Evolutionary conservation across 2,113 vertebrate genomes (phyloP).

Genomic region (Scopus umbretta): DNA sequence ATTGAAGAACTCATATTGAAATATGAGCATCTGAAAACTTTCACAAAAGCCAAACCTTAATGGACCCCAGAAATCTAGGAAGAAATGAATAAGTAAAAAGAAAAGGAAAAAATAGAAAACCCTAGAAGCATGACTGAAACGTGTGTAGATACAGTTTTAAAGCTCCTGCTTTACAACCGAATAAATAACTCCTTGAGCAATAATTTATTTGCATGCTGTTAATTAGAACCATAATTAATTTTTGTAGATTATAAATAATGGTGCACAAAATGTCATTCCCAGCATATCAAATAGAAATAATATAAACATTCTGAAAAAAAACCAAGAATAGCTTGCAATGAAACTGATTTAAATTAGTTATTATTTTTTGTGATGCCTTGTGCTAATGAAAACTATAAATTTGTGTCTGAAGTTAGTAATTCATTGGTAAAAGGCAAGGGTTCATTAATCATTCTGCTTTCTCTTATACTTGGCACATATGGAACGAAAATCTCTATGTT

Average conservation of each 20-base stretch:
- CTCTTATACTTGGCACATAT: constrained; percentile 78
- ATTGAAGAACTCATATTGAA: background rate
- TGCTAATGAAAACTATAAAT: constrained; percentile 58
- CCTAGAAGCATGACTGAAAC: constrained; percentile 40
- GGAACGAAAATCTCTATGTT: constrained; percentile 84
- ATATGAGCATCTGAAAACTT: background rate
- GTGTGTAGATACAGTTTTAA: constrained; percentile 10
- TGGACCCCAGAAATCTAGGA: background rate
- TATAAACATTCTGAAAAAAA: constrained; percentile 63
- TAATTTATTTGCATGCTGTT: constrained; percentile 77
- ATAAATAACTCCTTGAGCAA: constrained; percentile 75
- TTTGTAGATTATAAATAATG: constrained; percentile 78
- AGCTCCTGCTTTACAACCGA: constrained; percentile 59
- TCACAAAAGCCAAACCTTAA: background rate
- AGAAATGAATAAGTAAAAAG: constrained; percentile 16
- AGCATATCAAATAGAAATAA: constrained; percentile 71
- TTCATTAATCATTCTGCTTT: constrained; percentile 86
- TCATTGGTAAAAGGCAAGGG: constrained; percentile 64
- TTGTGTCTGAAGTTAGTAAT: constrained; percentile 69
- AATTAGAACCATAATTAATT: constrained; percentile 82
- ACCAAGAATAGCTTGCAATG: constrained; percentile 28
- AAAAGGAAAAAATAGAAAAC: background rate
- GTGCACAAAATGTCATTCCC: constrained; percentile 67
- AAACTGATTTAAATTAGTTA: constrained; percentile 54
- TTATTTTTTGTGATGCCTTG: background rate